These are phyloP conservation scores for Taeniopygia guttata DNA, from an alignment of 2,797 vertebrate genomes.

Conservation along the genomic window DNA sequence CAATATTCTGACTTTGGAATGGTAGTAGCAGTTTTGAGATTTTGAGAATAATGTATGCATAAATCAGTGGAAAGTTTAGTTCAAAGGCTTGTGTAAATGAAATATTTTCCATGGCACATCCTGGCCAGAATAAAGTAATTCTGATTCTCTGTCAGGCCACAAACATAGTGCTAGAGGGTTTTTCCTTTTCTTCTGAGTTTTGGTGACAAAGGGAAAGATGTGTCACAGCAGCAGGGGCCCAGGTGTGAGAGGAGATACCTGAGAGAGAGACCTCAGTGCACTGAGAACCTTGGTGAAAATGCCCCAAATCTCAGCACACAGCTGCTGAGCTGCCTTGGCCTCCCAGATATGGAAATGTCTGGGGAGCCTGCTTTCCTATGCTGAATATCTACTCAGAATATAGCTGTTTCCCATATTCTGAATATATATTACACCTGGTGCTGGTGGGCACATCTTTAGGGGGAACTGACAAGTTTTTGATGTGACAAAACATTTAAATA, in stretches of 20 bases:
- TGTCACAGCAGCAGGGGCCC: background rate
- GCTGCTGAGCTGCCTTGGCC: background rate
- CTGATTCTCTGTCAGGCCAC: background rate
- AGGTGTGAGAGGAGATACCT: background rate
- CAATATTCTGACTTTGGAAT: background rate
- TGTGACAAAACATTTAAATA: background rate
- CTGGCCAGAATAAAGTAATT: background rate
- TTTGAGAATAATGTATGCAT: background rate
- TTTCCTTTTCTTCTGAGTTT: background rate
- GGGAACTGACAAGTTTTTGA: background rate
- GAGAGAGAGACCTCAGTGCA: background rate
- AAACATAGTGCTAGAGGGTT: background rate
- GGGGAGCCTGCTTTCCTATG: background rate
- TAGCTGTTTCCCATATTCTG: background rate
- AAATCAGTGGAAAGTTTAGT: background rate
- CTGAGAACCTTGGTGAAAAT: background rate
- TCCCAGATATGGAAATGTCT: background rate
- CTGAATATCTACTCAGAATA: background rate
- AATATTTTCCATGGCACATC: background rate
- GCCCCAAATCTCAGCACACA: background rate
- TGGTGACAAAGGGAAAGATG: background rate
- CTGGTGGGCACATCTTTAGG: background rate
- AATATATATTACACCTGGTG: background rate
- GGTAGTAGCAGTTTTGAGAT: background rate
- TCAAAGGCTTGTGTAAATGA: background rate